Evolutionary conservation across 2,113 vertebrate genomes (phyloP).

Genomic region (Callithrix jacchus): DNA sequence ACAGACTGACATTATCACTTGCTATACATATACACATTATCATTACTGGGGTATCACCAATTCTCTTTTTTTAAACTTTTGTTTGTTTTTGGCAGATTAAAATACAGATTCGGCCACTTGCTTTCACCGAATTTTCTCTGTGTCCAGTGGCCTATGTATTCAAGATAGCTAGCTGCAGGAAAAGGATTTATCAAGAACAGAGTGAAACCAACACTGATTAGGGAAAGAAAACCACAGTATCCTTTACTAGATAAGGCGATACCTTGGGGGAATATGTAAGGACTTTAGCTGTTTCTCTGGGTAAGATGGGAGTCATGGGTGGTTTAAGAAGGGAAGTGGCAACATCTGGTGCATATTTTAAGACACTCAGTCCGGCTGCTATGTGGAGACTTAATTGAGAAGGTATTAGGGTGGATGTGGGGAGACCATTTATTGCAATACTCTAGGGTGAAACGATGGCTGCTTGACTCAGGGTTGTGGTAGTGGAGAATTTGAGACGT

Average conservation of each 20-base stretch:
- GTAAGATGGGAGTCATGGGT: not conserved
- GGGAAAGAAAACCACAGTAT: not conserved
- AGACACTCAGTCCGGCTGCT: not conserved
- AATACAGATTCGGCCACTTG: not conserved
- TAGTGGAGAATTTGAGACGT: not conserved
- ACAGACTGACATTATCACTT: not conserved
- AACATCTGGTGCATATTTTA: not conserved
- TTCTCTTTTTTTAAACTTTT: not conserved
- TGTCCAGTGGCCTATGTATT: conserved; percentile 3
- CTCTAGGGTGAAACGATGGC: not conserved
- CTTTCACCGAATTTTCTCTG: conserved; percentile 3
- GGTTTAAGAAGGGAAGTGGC: not conserved
- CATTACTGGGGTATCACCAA: not conserved
- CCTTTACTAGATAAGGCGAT: not conserved
- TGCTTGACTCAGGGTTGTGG: not conserved
- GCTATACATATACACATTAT: not conserved
- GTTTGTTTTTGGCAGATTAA: not conserved
- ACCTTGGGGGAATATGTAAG: not conserved
- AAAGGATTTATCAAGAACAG: not conserved
- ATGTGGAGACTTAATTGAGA: not conserved
- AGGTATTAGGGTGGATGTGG: not conserved
- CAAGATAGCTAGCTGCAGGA: not conserved
- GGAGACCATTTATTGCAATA: not conserved
- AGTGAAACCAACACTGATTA: not conserved
- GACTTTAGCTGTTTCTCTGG: not conserved